Percentiles rank a stretch among this genome's conserved stretches.
These are phyloP conservation scores for Philaethria dido DNA, from an alignment of 2,888 invertebrate genomes.

Conservation along the genomic window DNA sequence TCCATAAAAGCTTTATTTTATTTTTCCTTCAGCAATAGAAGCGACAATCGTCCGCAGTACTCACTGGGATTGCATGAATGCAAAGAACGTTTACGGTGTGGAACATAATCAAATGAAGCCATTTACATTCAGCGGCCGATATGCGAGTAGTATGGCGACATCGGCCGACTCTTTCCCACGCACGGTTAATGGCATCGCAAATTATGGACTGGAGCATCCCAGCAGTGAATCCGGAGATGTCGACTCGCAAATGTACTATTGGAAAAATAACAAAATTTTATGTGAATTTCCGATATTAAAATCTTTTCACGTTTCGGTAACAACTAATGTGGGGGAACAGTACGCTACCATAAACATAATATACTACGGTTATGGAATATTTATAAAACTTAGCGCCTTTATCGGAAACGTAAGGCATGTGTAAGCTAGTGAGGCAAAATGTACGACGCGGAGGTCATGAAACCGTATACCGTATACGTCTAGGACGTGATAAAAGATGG, in stretches of 20 bases:
- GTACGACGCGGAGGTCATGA: slow-evolving; percentile 3
- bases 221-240: slow-evolving; percentile 40
- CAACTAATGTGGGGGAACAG: slow-evolving; percentile 37
- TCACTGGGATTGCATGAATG: slow-evolving; percentile 73
- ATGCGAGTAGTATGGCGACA: slow-evolving; percentile 58
- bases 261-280: slow-evolving; percentile 76
- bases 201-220: slow-evolving; percentile 49
- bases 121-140: slow-evolving; percentile 77
- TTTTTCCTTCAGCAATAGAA: slow-evolving; percentile 49
- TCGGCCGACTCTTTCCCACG: slow-evolving; percentile 64
- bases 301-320: slow-evolving; percentile 56
- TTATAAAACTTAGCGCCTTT: slow-evolving; percentile 18
- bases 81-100: slow-evolving; percentile 71
- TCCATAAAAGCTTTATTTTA: slow-evolving; percentile 8
- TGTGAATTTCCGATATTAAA: slow-evolving; percentile 59
- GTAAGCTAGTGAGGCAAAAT: slow-evolving; percentile 16
- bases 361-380: slow-evolving; percentile 10
- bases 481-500: background rate
- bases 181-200: slow-evolving; percentile 74
- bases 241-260: slow-evolving; percentile 41
- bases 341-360: slow-evolving; percentile 19
- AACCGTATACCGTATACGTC: slow-evolving; percentile 6
- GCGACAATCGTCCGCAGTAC: slow-evolving; percentile 55
- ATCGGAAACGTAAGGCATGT: slow-evolving; percentile 5
- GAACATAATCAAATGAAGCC: slow-evolving; percentile 80